Conservation (phyloP, 2,797 vertebrate species). For the Cryptoblepharus egeriae region DNA sequence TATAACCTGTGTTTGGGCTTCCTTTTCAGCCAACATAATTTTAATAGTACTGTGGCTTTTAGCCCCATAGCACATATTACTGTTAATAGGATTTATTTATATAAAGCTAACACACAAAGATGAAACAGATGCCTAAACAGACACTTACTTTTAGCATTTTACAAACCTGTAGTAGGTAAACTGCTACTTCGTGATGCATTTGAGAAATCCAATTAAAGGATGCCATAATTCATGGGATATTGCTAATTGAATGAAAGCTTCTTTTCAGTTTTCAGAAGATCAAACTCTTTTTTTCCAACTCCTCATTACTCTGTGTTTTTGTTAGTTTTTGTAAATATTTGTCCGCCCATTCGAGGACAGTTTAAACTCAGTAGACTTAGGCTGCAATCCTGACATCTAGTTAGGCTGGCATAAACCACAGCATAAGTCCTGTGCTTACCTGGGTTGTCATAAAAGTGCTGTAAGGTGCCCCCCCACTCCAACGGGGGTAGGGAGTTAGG, state of each 20-base stretch:
- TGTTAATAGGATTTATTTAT: slow-evolving; percentile 27
- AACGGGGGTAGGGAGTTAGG: too few relatives aligned
- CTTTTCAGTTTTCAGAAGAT: neutral
- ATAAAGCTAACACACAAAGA: slow-evolving; percentile 1
- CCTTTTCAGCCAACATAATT: neutral
- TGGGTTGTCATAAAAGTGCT: too few relatives aligned
- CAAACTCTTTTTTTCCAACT: neutral
- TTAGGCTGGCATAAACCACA: too few relatives aligned
- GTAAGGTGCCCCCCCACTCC: too few relatives aligned
- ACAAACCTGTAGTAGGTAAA: slow-evolving; percentile 20
- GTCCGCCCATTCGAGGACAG: too few relatives aligned
- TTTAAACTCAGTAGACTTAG: too few relatives aligned
- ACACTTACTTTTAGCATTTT: slow-evolving; percentile 21
- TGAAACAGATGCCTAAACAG: slow-evolving; percentile 25
- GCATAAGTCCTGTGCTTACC: too few relatives aligned
- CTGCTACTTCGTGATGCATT: slow-evolving; percentile 21
- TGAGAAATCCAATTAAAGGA: slow-evolving; percentile 41
- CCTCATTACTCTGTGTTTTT: neutral
- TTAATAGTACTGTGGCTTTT: neutral
- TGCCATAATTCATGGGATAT: neutral
- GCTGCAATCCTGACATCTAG: too few relatives aligned
- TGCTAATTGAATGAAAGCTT: slow-evolving; percentile 10
- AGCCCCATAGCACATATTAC: slow-evolving; percentile 1
- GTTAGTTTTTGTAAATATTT: too few relatives aligned
- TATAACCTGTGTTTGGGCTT: neutral